phyloP scores from a whole-genome alignment of 2,113 vertebrate species.

The Dasyurus viverrinus region DNA sequence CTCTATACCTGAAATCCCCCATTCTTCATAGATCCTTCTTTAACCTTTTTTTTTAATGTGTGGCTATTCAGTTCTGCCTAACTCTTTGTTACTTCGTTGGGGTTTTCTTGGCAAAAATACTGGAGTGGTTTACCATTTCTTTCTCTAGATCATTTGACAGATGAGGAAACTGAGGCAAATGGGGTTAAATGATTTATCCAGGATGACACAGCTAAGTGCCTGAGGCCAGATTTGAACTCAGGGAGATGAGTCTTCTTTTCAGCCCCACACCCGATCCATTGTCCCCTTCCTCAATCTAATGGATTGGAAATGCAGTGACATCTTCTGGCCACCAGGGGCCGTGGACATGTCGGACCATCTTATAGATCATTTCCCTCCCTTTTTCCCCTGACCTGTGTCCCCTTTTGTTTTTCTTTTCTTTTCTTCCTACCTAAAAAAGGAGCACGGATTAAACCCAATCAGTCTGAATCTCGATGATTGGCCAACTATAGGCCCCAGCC shows the following conservation, averaged over 20 bases:
- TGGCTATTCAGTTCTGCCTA: neutral
- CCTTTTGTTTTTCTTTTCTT: neutral
- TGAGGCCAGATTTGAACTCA: too few species aligned
- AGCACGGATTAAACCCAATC: too few species aligned
- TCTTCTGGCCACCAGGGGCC: constrained; percentile 66
- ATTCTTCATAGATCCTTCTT: neutral
- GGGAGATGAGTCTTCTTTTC: neutral
- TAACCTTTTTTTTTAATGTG: neutral
- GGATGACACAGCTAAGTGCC: neutral
- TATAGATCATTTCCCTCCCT: neutral
- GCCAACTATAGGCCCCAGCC: too few species aligned
- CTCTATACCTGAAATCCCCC: neutral
- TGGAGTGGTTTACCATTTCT: neutral
- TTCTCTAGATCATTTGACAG: neutral
- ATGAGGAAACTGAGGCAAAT: neutral
- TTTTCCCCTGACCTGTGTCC: neutral
- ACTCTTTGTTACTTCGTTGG: neutral
- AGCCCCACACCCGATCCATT: neutral
- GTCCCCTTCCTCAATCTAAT: neutral
- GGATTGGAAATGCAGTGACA: constrained; percentile 47
- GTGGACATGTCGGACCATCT: neutral
- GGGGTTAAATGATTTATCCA: neutral
- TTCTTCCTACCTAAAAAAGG: neutral
- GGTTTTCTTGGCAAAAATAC: neutral
- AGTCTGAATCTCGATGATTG: too few species aligned